Evolutionary conservation across 2,888 invertebrate genomes (phyloP).

Genomic region (Philereme transversata): DNA sequence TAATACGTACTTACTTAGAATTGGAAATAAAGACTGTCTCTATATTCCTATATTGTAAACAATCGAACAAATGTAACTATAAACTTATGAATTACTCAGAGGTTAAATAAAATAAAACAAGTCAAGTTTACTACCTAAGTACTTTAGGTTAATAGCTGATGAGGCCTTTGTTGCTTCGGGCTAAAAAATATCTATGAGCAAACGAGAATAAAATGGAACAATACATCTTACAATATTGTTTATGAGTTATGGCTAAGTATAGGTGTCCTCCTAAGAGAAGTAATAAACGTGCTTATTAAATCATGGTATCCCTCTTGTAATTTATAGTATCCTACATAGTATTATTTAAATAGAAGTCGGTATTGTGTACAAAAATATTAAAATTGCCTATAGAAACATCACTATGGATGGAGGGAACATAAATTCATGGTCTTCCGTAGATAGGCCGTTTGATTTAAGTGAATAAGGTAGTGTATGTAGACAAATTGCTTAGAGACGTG

Average conservation of each 20-base stretch:
- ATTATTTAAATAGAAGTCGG: slow-evolving; percentile 28
- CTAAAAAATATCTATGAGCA: slow-evolving; percentile 45
- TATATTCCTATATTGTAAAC: slow-evolving; percentile 20
- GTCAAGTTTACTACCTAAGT: slow-evolving; percentile 32
- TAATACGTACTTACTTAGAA: background rate
- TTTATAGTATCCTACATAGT: slow-evolving; percentile 38
- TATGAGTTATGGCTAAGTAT: slow-evolving; percentile 40
- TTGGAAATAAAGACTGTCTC: slow-evolving; percentile 2
- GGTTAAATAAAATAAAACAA: slow-evolving; percentile 32
- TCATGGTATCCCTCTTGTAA: slow-evolving; percentile 36
- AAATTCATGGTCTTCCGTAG: background rate
- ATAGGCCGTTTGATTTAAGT: too few species aligned
- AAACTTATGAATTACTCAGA: slow-evolving; percentile 22
- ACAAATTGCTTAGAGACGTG: too few species aligned
- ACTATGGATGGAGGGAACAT: background rate
- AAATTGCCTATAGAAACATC: slow-evolving; percentile 1
- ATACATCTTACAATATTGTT: slow-evolving; percentile 56
- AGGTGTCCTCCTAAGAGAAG: slow-evolving; percentile 41
- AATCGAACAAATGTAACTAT: slow-evolving; percentile 16
- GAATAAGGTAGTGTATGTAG: too few species aligned
- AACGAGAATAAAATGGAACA: slow-evolving; percentile 52
- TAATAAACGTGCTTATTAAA: slow-evolving; percentile 44
- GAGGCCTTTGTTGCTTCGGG: slow-evolving; percentile 38
- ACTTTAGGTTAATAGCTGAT: slow-evolving; percentile 41
- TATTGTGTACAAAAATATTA: slow-evolving; percentile 9